Base-by-base conservation (phyloP, 2,113 vertebrate genomes). In the Mystacornis crossleyi region DNA sequence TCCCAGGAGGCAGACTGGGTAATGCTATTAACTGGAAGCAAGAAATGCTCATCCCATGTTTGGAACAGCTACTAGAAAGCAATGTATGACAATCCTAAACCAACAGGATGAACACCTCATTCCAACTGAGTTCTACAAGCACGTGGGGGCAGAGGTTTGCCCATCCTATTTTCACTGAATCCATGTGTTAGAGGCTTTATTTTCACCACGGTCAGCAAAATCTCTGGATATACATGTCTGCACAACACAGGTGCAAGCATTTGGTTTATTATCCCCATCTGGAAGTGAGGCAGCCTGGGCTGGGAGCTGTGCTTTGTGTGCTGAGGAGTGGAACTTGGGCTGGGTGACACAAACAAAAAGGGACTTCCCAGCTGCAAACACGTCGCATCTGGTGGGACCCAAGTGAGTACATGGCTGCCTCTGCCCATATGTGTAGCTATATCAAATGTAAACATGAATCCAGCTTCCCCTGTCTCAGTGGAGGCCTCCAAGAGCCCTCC, bases 381-480 rank as follows among this genome's bases (percentile, higher is more conserved):
- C 48, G 48, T 55, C 3, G 0, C 71, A 64, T 83, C 75, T 92
- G 89, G 40, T 67, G 51, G 61, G 67, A 86, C 28, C 42, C 43
- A 3, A 67, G 26, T 0, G 9, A 71, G 53, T 3, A 4, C 43
- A 2, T 1, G 54, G 60, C 51, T 93, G 82, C 36, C 60, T 70
- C 34, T 86, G 89, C 86, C 91, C 86, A 54, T 51, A 25, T 90
- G 75, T 90, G 82, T 9, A 51, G 51, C 36, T 24, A 5, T 36
- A 81, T 29, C 88, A 53, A 72, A 81, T 78, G 64, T 51, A 86
- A 90, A 83, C 65, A 57, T 17, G 45, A 73, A 79, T 84, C 73
- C 57, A 50, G 77, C 64, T 95, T 93, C 53, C n/a, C n/a, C 14
- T 55, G 74, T 31, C 70, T 67, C 69, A 31, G 31, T 0, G 0